Conservation (phyloP, 2,113 vertebrate species). For the Chaetorhynchus papuensis region DNA sequence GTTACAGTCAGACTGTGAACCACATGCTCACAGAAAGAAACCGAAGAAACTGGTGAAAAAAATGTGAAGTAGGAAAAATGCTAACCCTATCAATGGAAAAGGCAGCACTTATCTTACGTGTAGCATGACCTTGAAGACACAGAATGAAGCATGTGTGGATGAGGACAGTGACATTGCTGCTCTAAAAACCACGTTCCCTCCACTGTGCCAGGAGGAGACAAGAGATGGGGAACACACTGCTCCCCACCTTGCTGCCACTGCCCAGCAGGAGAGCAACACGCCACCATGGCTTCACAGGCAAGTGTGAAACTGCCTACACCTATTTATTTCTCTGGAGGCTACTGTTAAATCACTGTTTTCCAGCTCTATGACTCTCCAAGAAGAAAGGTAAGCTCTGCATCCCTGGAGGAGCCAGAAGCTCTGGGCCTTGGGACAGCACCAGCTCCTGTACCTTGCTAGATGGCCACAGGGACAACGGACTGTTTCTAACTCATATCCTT, state of each 20-base stretch:
- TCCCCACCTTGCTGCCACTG: background rate
- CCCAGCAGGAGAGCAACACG: background rate
- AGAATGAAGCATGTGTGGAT: background rate
- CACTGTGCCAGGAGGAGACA: background rate
- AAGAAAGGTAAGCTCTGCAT: background rate
- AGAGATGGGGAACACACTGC: background rate
- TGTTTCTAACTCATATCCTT: constrained; percentile 40
- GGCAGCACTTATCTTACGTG: background rate
- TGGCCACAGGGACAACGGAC: background rate
- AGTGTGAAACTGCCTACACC: background rate
- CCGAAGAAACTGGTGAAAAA: background rate
- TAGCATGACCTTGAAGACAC: background rate
- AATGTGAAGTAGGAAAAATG: background rate
- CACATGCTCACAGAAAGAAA: background rate
- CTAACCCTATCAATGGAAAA: background rate
- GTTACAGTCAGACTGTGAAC: background rate
- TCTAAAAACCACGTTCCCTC: background rate
- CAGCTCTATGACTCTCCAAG: background rate
- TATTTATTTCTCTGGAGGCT: background rate
- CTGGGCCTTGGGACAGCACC: background rate
- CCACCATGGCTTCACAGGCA: background rate
- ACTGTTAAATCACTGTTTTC: background rate
- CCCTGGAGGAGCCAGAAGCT: background rate
- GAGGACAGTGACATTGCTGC: background rate
- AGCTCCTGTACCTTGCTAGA: background rate